A percentile compares a stretch with the other conserved stretches of the same genome.
phyloP scores from a whole-genome alignment of 2,888 invertebrate genomes.

The Drosophila mercatorum region DNA sequence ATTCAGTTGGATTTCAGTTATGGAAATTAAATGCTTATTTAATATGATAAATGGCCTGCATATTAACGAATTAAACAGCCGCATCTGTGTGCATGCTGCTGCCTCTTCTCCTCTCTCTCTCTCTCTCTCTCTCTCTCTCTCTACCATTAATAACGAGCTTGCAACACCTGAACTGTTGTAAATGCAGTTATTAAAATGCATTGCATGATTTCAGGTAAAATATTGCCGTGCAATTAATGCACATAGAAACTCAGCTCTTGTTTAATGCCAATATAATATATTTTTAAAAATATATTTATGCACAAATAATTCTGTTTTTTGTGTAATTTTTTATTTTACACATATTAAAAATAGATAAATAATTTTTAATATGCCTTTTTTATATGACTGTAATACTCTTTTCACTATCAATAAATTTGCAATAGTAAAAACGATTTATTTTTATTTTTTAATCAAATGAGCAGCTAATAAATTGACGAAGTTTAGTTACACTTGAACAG shows the following conservation, averaged over 20 bases:
- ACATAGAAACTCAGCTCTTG: slow-evolving; percentile 21
- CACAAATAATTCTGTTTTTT: slow-evolving; percentile 5
- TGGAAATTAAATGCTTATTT: slow-evolving; percentile 57
- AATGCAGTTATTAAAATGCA: slow-evolving; percentile 66
- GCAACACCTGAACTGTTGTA: slow-evolving; percentile 50
- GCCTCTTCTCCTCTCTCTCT: slow-evolving; percentile 1
- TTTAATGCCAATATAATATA: slow-evolving; percentile 5
- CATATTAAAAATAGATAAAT: slow-evolving; percentile 8
- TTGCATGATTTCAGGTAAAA: slow-evolving; percentile 47
- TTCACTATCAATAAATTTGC: slow-evolving; percentile 22
- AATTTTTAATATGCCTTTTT: slow-evolving; percentile 33
- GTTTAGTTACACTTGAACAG: background rate
- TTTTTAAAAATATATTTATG: slow-evolving; percentile 10
- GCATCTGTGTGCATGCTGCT: slow-evolving; percentile 30
- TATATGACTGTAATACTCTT: slow-evolving; percentile 38
- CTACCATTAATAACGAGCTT: slow-evolving; percentile 29
- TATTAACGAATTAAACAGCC: slow-evolving; percentile 57
- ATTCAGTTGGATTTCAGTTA: slow-evolving; percentile 15
- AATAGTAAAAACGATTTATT: slow-evolving; percentile 3
- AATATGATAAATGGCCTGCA: slow-evolving; percentile 59
- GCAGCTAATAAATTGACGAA: background rate
- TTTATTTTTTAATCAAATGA: background rate
- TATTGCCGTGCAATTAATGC: slow-evolving; percentile 45
- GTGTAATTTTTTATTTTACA: background rate
- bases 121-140: slow-evolving; percentile 4